Evolutionary conservation across 2,113 vertebrate species (phyloP).

Genomic region (Paradisaea rubra): DNA sequence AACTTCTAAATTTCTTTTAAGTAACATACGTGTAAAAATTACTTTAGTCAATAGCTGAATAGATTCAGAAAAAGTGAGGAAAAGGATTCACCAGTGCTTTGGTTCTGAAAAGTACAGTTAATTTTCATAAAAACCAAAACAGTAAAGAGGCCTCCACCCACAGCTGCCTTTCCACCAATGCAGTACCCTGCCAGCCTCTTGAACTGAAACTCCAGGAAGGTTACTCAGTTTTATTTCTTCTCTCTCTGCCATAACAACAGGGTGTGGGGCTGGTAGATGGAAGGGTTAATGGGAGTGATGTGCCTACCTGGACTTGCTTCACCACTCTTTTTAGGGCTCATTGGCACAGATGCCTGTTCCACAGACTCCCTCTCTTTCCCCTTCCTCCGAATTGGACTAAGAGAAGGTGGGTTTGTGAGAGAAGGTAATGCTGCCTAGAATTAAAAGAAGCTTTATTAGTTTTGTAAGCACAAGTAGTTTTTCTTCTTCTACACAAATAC

Average conservation of each 20-base stretch:
- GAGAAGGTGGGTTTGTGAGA: constrained; percentile 87
- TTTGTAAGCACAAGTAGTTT: background rate
- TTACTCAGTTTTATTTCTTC: background rate
- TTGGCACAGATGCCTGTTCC: constrained; percentile 77
- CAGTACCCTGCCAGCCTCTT: background rate
- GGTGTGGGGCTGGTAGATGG: background rate
- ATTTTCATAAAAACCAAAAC: background rate
- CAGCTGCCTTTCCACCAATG: background rate
- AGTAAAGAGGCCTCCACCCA: background rate
- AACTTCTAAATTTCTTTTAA: background rate
- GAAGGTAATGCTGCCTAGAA: constrained; percentile 90
- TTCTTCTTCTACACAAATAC: background rate
- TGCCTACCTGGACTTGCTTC: constrained; percentile 83
- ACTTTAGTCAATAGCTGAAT: background rate
- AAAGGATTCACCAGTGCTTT: background rate
- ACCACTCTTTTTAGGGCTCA: constrained; percentile 90
- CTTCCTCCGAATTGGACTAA: constrained; percentile 94
- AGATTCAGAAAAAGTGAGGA: background rate
- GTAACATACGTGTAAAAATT: background rate
- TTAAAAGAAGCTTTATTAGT: background rate
- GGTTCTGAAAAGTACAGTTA: background rate
- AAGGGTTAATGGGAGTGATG: background rate
- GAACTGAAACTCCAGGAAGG: background rate
- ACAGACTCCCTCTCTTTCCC: constrained; percentile 87
- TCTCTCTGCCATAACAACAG: rapidly evolving